Evolutionary conservation across 1,140 invertebrate species (phyloP), one percentile per base, ranked within the genome.

Genomic region (Rhyacophila brunnea): DNA sequence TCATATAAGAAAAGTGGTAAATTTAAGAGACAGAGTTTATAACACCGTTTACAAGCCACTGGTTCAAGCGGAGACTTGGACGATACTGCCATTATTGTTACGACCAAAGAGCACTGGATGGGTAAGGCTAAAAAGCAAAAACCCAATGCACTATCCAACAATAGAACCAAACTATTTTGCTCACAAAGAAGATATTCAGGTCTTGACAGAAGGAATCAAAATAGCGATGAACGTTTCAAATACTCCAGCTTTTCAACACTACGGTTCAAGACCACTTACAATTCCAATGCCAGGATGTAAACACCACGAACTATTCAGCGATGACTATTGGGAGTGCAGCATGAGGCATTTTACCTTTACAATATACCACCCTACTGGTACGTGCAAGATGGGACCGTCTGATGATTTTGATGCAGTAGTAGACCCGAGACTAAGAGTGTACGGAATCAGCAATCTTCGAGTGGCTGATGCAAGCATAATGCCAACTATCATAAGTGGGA

Each of bases 81-180:
- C 89, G 0, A 88, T 93, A 57, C 71, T 93, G 10, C 92, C 91
- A 0, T 70, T 93, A 1, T 68, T 94, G 1, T 70, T 96, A 23
- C 79, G 93, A 3, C 93, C 94, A 0, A 87, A 86, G 68, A 95
- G 92, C 68, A 83, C 82, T 0, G 94, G 94, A 0, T 87, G 86
- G 82, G 78, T 96, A 4, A 81, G 85, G n/a, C 68, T 96, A 0
- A 85, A 84, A 55, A 91, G 84, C 28, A 80, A 75, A 19, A 88
- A 98, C 74, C 95, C 95, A 0, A 81, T 86, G 7, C 81, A 89
- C 1, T 83, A 89, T 66, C 95, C 95, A 0, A 82, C 89, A 2
- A 90, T 98, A n/a, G 89, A 92, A 71, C 93, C 95, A 0, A 95
- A 95, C 67, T 96, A 96, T 67, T 91, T 96, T 67, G 85, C 88